Base-by-base conservation (phyloP, 2,797 vertebrate genomes). In the Eurystomus glaucurus region DNA sequence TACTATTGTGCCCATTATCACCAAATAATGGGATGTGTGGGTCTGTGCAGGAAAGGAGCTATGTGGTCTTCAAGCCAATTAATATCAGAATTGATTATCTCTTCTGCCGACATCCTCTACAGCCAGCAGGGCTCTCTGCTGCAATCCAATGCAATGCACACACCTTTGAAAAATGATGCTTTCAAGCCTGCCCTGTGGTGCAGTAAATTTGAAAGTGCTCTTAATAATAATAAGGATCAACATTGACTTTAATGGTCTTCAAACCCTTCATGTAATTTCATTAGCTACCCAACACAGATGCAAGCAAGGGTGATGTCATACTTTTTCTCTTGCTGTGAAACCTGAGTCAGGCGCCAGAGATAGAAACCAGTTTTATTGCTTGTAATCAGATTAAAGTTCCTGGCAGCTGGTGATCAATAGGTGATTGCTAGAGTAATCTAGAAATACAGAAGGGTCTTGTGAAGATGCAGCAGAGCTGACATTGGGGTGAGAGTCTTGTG, bases 161-260 rank as follows among this genome's bases (percentile, higher is more conserved):
- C 95, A 97, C 95, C 97, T 98, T 97, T 98, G 97, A 98, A 98
- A 98, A 98, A 98, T 98, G 94, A 97, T 96, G 97, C 97, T 98
- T 98, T 98, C 94, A 92, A 98, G 97, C 72, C 91, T 97, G 97
- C 96, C 96, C 96, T 95, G 66, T 79, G 82, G 96, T 97, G 96
- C 96, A 98, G 98, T 98, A 98, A 98, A 99, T 98, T 98, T 98
- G 95, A 98, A 98, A 98, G 97, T 98, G 97, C 98, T 98, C 98
- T 98, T 98, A 98, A 98, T 98, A 99, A 98, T 97, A 98, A 98
- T 97, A 97, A 98, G 97, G 93, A 98, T 98, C 98, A 98, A 97
- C 98, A 98, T 98, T 98, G 98, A 98, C 98, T 98, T 98, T 98
- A 98, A 98, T 98, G 98, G 96, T 97, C 97, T 97, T 98, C 96